Evolutionary conservation across 2,113 vertebrate species (phyloP).

Genomic region (Crotalus horridus): DNA sequence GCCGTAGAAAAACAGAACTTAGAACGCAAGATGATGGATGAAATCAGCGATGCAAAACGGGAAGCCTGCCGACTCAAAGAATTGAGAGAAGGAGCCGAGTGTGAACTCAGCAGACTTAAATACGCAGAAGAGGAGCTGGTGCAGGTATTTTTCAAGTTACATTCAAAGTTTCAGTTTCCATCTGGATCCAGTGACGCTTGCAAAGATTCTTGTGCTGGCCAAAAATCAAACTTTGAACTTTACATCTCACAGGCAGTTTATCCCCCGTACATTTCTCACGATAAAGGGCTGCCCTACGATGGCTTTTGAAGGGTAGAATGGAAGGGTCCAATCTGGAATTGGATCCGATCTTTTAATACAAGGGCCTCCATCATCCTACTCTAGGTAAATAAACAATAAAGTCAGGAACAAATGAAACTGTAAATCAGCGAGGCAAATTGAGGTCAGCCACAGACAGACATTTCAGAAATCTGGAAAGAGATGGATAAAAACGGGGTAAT

Average conservation of each 20-base stretch:
- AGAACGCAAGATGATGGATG: slow-evolving; percentile 96
- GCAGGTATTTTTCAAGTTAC: slow-evolving; percentile 74
- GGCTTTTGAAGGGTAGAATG: neutral
- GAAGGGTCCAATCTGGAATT: neutral
- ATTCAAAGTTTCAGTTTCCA: neutral
- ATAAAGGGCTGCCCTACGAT: neutral
- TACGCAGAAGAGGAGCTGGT: slow-evolving; percentile 97
- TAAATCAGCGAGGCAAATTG: neutral
- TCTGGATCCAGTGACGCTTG: neutral
- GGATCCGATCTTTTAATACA: neutral
- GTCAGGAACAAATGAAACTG: neutral
- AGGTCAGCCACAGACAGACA: neutral
- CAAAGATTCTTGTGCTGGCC: neutral
- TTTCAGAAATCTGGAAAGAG: neutral
- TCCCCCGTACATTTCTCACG: neutral
- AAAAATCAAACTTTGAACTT: neutral
- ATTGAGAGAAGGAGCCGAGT: slow-evolving; percentile 90
- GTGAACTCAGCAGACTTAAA: slow-evolving; percentile 92
- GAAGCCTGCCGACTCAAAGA: slow-evolving; percentile 89
- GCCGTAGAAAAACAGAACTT: slow-evolving; percentile 98
- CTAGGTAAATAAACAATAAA: neutral
- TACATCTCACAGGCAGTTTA: neutral
- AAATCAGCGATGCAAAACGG: slow-evolving; percentile 91
- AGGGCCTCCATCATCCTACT: neutral
- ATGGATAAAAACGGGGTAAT: neutral